Conservation (phyloP, 2,888 invertebrate species). For the Ormia ochracea region DNA sequence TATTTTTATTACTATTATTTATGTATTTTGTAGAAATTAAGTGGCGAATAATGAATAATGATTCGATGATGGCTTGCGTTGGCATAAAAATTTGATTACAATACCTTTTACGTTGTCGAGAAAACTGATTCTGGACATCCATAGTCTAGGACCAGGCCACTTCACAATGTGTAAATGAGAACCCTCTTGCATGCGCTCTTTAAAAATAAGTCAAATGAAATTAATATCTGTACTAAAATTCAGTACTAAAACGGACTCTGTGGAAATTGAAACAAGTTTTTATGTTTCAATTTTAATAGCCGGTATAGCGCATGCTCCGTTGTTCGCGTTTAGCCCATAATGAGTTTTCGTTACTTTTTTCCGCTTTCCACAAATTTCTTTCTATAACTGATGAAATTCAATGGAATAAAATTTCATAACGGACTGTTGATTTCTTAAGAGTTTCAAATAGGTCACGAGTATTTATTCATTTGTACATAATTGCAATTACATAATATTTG, state of each 20-base stretch:
- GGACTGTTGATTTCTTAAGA: slow-evolving; percentile 59
- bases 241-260: slow-evolving; percentile 21
- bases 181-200: not conserved
- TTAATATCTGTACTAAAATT: not conserved
- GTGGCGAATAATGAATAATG: slow-evolving; percentile 29
- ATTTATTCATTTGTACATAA: slow-evolving; percentile 44
- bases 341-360: too few relatives aligned
- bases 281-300: not conserved
- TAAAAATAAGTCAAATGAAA: not conserved
- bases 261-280: slow-evolving; percentile 8
- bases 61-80: slow-evolving; percentile 35
- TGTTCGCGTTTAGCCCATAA: slow-evolving; percentile 5
- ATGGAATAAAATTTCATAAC: slow-evolving; percentile 46
- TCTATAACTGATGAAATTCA: slow-evolving; percentile 3
- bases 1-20: not conserved
- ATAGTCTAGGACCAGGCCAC: slow-evolving; percentile 30
- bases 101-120: slow-evolving; percentile 56
- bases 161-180: slow-evolving; percentile 14
- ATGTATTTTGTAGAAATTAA: not conserved
- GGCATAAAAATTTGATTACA: slow-evolving; percentile 26
- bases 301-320: slow-evolving; percentile 2
- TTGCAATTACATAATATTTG: not conserved
- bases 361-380: not conserved
- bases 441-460: slow-evolving; percentile 62
- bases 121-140: slow-evolving; percentile 57